Evolutionary conservation across 2,888 invertebrate species (phyloP).

Genomic region (Tethea ocularis): DNA sequence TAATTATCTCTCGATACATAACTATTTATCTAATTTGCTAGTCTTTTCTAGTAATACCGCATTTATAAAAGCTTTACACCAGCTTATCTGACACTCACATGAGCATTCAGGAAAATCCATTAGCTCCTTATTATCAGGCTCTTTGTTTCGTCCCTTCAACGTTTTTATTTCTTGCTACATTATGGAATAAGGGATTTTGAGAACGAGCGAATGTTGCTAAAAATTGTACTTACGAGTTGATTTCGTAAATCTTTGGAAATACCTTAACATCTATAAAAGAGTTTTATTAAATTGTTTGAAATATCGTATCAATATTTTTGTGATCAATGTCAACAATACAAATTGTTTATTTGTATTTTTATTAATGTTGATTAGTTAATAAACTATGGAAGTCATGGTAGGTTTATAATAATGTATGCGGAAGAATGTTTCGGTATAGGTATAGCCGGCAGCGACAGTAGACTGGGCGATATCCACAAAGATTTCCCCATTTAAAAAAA

Average conservation of each 20-base stretch:
- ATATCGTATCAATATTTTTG: too few species aligned
- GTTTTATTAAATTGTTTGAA: too few species aligned
- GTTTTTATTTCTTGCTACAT: conserved; percentile 14
- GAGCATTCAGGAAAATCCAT: conserved; percentile 26
- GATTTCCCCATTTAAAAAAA: too few species aligned
- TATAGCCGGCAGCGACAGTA: too few species aligned
- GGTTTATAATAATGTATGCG: too few species aligned
- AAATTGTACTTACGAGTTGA: neutral
- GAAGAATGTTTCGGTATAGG: too few species aligned
- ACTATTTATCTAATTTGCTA: neutral
- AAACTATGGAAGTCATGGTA: too few species aligned
- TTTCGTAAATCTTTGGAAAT: neutral
- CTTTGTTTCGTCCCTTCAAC: conserved; percentile 25
- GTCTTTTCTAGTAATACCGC: neutral
- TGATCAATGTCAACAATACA: too few species aligned
- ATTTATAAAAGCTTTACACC: neutral
- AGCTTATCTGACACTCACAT: conserved; percentile 1
- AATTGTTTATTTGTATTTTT: too few species aligned
- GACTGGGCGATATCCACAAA: too few species aligned
- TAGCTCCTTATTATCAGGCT: conserved; percentile 31
- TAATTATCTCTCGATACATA: neutral
- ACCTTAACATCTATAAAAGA: neutral
- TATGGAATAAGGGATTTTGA: neutral
- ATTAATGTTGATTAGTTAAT: too few species aligned
- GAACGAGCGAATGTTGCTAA: neutral